Evolutionary conservation across 2,113 vertebrate species (phyloP).

Genomic region (Myotis brandtii): DNA sequence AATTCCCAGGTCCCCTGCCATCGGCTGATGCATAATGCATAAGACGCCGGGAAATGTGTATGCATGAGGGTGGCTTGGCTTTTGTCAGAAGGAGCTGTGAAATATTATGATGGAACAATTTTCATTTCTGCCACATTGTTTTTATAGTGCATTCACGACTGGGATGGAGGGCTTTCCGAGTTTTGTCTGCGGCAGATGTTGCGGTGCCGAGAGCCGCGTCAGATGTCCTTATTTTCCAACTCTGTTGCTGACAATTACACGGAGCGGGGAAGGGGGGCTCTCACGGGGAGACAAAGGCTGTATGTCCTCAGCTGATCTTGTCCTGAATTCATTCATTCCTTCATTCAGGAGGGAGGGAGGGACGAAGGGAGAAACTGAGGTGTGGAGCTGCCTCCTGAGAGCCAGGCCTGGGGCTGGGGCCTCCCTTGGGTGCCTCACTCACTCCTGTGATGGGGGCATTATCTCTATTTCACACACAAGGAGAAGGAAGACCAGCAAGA

Average conservation of each 20-base stretch:
- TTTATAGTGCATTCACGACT: slow-evolving; percentile 86
- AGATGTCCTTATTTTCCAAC: slow-evolving; percentile 77
- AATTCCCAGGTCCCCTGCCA: slow-evolving; percentile 86
- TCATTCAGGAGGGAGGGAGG: background rate
- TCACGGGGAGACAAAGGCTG: slow-evolving; percentile 74
- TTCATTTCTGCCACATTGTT: slow-evolving; percentile 91
- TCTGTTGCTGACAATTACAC: slow-evolving; percentile 84
- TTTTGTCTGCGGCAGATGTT: slow-evolving; percentile 85
- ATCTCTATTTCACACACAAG: background rate
- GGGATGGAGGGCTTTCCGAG: slow-evolving; percentile 86
- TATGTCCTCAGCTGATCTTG: slow-evolving; percentile 78
- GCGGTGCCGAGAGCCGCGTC: slow-evolving; percentile 73
- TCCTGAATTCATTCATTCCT: background rate
- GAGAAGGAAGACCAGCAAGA: background rate
- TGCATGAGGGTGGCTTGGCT: slow-evolving; percentile 89
- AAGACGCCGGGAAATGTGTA: slow-evolving; percentile 86
- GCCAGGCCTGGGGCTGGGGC: too few relatives aligned
- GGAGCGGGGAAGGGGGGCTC: slow-evolving; percentile 40
- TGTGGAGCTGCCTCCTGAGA: background rate
- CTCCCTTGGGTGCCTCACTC: background rate
- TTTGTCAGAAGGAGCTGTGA: slow-evolving; percentile 91
- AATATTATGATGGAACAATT: slow-evolving; percentile 90
- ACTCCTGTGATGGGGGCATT: background rate
- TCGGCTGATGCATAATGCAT: slow-evolving; percentile 89
- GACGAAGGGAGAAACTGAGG: background rate